These are phyloP conservation scores for Podarcis cretensis DNA, from an alignment of 2,113 vertebrate species.

Conservation along the genomic window DNA sequence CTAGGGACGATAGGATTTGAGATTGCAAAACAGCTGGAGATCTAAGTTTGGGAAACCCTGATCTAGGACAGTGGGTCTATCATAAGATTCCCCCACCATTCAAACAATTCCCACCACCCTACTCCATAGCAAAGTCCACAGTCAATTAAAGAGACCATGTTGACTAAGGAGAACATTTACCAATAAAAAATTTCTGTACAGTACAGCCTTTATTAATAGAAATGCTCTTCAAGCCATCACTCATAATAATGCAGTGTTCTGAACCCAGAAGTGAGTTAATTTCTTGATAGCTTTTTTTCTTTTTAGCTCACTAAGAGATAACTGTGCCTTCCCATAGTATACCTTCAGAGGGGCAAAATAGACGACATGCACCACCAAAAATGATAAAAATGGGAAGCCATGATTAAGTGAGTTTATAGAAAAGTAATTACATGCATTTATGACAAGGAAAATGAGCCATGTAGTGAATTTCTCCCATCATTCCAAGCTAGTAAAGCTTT, in stretches of 20 bases:
- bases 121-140: too few relatives aligned
- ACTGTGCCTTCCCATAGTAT: neutral
- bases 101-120: too few relatives aligned
- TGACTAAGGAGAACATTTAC: neutral
- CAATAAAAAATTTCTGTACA: neutral
- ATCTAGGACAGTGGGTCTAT: too few relatives aligned
- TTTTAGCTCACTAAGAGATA: neutral
- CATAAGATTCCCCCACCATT: too few relatives aligned
- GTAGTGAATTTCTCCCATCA: neutral
- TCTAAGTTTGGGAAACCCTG: too few relatives aligned
- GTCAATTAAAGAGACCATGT: too few relatives aligned
- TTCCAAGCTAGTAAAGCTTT: neutral
- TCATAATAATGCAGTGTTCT: neutral
- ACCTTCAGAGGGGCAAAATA: too few relatives aligned
- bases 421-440: neutral
- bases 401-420: too few relatives aligned
- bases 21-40: too few relatives aligned
- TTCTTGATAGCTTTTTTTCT: neutral
- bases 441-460: neutral
- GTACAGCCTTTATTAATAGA: neutral
- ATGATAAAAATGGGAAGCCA: too few relatives aligned
- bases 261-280: neutral
- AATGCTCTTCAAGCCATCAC: neutral
- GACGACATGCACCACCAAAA: too few relatives aligned
- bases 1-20: too few relatives aligned